Evolutionary conservation across 2,888 invertebrate genomes (phyloP), one percentile per base, ranked within the genome.

Genomic region (Coremacera marginata): DNA sequence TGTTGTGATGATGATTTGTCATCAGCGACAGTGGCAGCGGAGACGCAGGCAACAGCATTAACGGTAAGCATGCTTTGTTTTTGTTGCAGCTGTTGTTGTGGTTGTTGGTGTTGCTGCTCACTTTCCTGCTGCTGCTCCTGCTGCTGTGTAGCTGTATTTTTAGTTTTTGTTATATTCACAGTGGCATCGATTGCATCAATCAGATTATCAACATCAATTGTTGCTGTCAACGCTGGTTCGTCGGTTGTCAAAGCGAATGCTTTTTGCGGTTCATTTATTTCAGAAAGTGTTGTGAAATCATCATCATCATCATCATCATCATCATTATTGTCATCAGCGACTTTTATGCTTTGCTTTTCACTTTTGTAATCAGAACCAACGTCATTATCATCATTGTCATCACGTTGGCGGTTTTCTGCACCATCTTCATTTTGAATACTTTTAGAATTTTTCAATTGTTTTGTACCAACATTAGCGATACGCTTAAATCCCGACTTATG

Each of bases 1-100:
- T 88, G 84, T 82, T 87, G 87, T 84, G 88, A 44, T 7, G 44
- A 89, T 82, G 86, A 87, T 85, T 89, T 88, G 84, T 89, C 89
- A 84, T 89, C 89, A 83, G 84, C 83, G 78, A 11, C 77, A 73
- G 7, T 72, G 68, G 44, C 65, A n/a, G 60, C 37, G 49, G 76
- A 16, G 51, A n/a, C 71, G 52, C 9, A 27, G 34, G 44, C 49
- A 37, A 19, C 37, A 22, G 77, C 78, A 78, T 49, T 49, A 78
- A 79, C 79, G 71, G 80, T 79, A 81, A 85, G 85, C 82, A 86
- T 83, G 86, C 85, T 85, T 82, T 85, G 85, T 83, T 77, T 73
- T 34, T 25, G 81, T 22, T 75, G 77, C 51, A 78, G 77, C 68
- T 75, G 76, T 22, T 75, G 77, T 51, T 79, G 78, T 31, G 31